Evolutionary conservation across 2,113 vertebrate species (phyloP).

Genomic region (Lampris megalopsis): DNA sequence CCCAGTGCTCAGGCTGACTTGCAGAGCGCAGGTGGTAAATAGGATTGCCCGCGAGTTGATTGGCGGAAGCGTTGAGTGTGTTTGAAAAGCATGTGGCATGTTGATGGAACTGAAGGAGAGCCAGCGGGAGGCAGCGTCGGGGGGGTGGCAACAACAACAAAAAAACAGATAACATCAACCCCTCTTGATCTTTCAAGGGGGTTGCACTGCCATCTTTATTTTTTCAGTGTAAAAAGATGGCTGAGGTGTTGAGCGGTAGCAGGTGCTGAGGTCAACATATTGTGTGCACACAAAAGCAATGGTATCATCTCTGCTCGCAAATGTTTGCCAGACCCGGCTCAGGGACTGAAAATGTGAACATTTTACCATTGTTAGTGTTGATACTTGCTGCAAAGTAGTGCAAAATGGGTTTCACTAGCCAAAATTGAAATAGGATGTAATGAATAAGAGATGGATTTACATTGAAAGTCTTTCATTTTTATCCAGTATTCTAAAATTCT

Average conservation of each 20-base stretch:
- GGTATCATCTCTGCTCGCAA: background rate
- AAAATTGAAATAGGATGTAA: conserved; percentile 11
- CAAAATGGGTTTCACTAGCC: background rate
- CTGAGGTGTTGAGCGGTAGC: background rate
- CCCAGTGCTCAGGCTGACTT: conserved; percentile 19
- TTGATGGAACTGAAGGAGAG: background rate
- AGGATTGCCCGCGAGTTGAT: conserved; percentile 12
- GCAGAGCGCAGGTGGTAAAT: conserved; percentile 63
- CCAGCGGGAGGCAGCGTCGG: background rate
- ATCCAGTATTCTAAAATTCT: too few species aligned
- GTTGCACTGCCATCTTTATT: background rate
- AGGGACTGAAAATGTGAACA: too few species aligned
- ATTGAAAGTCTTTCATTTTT: too few species aligned
- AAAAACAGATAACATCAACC: background rate
- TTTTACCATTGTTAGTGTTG: too few species aligned
- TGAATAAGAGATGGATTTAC: too few species aligned
- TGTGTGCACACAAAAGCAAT: background rate
- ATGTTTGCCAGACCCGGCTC: too few species aligned
- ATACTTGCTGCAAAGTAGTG: too few species aligned
- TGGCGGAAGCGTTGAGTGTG: conserved; percentile 22
- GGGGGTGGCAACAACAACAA: background rate
- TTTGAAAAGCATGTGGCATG: too few species aligned
- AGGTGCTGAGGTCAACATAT: conserved; percentile 3
- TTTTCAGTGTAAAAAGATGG: background rate
- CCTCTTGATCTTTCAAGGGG: background rate